Evolutionary conservation across 2,888 invertebrate species (phyloP), one percentile per base, ranked within the genome.

Genomic region (Anticlea derivata): DNA sequence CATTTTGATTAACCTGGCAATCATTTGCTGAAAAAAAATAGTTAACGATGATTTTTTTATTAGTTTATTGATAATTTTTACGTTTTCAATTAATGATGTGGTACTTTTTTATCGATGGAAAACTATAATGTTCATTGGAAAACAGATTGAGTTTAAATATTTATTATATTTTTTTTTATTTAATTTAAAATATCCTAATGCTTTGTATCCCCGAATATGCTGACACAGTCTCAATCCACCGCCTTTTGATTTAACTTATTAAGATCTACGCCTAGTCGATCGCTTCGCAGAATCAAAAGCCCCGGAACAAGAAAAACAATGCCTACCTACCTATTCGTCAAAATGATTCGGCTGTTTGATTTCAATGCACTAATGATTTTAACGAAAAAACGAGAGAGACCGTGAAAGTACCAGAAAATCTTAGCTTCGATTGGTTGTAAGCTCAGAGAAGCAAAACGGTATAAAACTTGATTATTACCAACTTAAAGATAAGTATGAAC

Each of bases 291-390:
- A 39, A 10, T 23, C 12, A 38, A 27, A 38, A 12, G 10, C 45
- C 50, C 51, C 48, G 31, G 20, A 58, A 57, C 35, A 50, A 49
- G 50, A 68, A 66, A 65, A 65, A 59, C 65, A 69, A 73, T 37
- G 26, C 20, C 22, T 73, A 61, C 61, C 50, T 58, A 59, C 61
- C 66, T 75, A 68, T 73, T 77, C 70, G 70, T 72, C 63, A 67
- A 74, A 57, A 55, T 69, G 66, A 65, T 61, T 67, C 69, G 70
- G 63, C 69, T 72, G 76, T 82, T n/a, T 81, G 80, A 80, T 83
- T 81, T 80, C 79, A 83, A 83, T 85, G 85, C 84, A 73, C 81
- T 85, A 82, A 83, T 83, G 84, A 56, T 80, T 82, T 79, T 63
- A 52, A 59, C 54, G 66, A 77, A 80, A 81, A 81, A 80, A 76